Base-by-base conservation (phyloP, 2,113 vertebrate species). In the Xenopus tropicalis region DNA sequence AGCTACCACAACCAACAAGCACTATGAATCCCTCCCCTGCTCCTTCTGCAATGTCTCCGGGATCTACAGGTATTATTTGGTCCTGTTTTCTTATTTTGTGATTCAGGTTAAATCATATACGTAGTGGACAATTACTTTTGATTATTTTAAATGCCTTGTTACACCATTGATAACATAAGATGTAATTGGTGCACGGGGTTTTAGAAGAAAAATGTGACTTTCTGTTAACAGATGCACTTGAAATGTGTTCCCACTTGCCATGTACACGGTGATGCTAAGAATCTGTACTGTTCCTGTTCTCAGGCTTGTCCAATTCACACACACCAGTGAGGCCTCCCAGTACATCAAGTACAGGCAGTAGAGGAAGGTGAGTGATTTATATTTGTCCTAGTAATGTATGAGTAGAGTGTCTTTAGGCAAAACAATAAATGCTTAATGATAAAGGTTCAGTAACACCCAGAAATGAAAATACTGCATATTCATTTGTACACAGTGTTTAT, bases 341-440 rank as follows among this genome's bases (percentile, higher is more conserved):
- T 82, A 96, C 93, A 1, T 99, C 97, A 77, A 99, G 97, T 87
- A 98, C 97, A 73, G 97, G 97, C 64, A 99, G 97, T 85, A 92
- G 97, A 84, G 96, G 97, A 84, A 99, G 97, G 97, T 98, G 82
- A 84, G 84, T 80, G 14, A 37, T 37, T 37, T 37, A 37, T 37
- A 37, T 37, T 37, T 37, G 6, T 37, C 6, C 6, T 4, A 8
- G 2, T 9, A 3, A 37, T 37, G 2, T 37, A 37, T 5, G 29
- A 37, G 10, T 7, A 37, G 29, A 8, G 29, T 4, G 29, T 37
- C 29, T 37, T 37, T 9, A 37, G 29, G 29, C 29, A 37, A 37
- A 37, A 37, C 29, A 37, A 29, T 29, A 16, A 29, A 58, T 59
- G 21, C 6, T 19, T 70, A 70, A 29, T 57, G 3, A 48, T 48